phyloP scores from a whole-genome alignment of 2,797 vertebrate species.

The Lacerta bilineata region DNA sequence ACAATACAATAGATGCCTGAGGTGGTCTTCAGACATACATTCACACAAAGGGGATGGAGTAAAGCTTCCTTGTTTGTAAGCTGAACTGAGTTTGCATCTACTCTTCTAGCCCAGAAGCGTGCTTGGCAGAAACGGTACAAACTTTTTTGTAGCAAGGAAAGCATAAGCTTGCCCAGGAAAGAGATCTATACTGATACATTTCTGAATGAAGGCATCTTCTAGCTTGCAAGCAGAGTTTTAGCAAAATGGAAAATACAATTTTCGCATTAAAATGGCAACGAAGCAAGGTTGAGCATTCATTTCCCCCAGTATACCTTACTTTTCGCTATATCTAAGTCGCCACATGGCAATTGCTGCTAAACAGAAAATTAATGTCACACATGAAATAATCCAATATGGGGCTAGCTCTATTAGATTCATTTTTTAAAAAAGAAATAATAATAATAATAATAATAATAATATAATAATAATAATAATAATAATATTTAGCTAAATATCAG shows the following conservation, averaged over 20 bases:
- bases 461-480: too few relatives aligned
- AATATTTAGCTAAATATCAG: background rate
- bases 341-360: conserved; percentile 6
- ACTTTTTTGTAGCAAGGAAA: background rate
- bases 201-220: conserved; percentile 7
- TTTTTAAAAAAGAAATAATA: background rate
- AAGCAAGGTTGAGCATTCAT: background rate
- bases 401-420: background rate
- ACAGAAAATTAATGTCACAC: conserved; percentile 4
- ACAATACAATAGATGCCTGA: background rate
- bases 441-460: background rate
- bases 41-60: background rate
- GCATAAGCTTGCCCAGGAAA: background rate
- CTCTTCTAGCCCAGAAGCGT: background rate
- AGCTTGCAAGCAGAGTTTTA: background rate
- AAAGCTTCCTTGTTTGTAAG: background rate
- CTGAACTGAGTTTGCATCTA: background rate
- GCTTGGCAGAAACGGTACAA: background rate
- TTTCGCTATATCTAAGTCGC: conserved; percentile 4
- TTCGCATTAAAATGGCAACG: background rate
- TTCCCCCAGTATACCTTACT: background rate
- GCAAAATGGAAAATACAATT: conserved; percentile 22
- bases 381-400: conserved; percentile 25
- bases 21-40: background rate
- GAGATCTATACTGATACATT: background rate